Evolutionary conservation across 2,888 invertebrate species (phyloP), one percentile per base, ranked within the genome.

Genomic region (Sinentomon sp.): DNA sequence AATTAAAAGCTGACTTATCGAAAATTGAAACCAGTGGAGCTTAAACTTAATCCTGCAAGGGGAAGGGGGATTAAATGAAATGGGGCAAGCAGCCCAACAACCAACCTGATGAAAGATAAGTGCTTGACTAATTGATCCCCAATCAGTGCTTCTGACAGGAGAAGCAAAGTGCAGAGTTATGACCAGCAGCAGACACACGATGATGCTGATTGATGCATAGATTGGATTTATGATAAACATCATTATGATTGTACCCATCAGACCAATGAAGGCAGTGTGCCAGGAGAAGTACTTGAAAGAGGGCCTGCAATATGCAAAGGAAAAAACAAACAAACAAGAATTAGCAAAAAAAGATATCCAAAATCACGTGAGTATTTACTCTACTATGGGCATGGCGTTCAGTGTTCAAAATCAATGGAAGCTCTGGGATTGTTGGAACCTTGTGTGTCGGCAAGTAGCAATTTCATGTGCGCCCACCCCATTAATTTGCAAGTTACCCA

Each of bases 101-200:
- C 28, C 43, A 39, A 72, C 83, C 66, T 92, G 89, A 52, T 97
- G 94, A 55, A 97, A 97, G 51, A 97, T 92, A 16, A 97, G 62
- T n/a, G 97, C 92, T 59, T 97, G 97, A 13, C 87, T 85, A 44
- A 97, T 85, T 33, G 85, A 87, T 20, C 97, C 97, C 92, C 97
- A 97, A 41, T 65, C 63, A 12, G 77, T 73, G 2, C 64, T 62
- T 12, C 49, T 46, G 19, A 77, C 73, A 1, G 89, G 80, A 0
- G 85, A 80, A 51, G 76, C 70, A 29, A 83, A 52, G 55, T 97
- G 94, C 38, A 97, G 60, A 19, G 75, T 68, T 41, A 87, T 69
- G 37, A 94, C 73, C 32, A 94, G 58, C 38, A 78, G 57, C 44
- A 83, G 59, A 49, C 85, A 76, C 16, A 82, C 58, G 32, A 85